phyloP scores from a whole-genome alignment of 2,888 invertebrate genomes.

The Drosophila peninsularis region DNA sequence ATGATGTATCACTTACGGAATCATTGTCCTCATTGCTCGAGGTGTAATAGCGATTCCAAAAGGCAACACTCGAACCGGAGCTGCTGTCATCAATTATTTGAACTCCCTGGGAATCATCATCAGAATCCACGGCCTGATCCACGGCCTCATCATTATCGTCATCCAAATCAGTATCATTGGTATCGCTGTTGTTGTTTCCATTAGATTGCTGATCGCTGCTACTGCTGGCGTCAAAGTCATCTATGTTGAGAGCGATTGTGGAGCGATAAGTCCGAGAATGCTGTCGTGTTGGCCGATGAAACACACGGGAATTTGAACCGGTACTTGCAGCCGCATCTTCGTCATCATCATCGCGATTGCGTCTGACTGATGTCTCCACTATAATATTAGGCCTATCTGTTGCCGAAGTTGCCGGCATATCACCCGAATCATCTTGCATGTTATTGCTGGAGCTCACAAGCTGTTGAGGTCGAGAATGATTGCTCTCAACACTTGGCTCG shows the following conservation, averaged over 20 bases:
- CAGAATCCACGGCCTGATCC: not conserved
- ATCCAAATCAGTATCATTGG: conserved; percentile 26
- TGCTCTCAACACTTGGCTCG: not conserved
- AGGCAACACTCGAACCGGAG: conserved; percentile 13
- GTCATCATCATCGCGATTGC: not conserved
- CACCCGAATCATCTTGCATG: not conserved
- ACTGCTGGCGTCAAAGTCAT: not conserved
- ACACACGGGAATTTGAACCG: conserved; percentile 2
- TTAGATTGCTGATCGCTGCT: not conserved
- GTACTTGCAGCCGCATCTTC: not conserved
- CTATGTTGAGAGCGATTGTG: not conserved
- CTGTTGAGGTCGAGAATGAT: not conserved
- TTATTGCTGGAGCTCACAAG: not conserved
- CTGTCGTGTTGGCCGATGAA: conserved; percentile 26
- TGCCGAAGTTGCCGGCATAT: not conserved
- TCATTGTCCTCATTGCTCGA: conserved; percentile 37
- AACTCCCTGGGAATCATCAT: conserved; percentile 16
- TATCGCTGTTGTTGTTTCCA: conserved; percentile 9
- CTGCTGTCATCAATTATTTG: conserved; percentile 24
- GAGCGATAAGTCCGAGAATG: conserved; percentile 46
- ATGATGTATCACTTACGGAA: too few species aligned
- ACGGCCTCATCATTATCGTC: not conserved
- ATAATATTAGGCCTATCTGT: not conserved
- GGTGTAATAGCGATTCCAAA: conserved; percentile 24
- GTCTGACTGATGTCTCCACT: not conserved